phyloP scores from a whole-genome alignment of 2,797 vertebrate species.

The Xenopus petersii region DNA sequence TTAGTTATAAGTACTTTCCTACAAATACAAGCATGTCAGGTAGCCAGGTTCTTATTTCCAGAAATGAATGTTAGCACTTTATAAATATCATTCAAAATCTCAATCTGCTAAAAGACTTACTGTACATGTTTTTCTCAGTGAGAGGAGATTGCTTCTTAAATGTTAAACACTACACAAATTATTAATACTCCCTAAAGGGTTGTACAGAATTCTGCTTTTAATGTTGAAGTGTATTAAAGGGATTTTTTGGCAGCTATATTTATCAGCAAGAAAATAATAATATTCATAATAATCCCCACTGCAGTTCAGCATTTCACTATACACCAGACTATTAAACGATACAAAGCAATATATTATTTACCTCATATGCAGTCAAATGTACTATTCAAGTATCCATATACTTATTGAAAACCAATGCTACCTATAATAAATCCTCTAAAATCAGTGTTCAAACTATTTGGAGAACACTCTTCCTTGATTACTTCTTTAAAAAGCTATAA shows the following conservation, averaged over 20 bases:
- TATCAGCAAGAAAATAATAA: neutral
- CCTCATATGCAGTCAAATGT: too few relatives aligned
- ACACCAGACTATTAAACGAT: too few relatives aligned
- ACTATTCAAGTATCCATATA: too few relatives aligned
- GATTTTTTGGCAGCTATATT: too few relatives aligned
- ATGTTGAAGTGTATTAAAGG: neutral
- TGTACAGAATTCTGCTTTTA: neutral
- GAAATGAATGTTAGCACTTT: neutral
- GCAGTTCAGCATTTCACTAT: neutral
- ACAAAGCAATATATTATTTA: too few relatives aligned
- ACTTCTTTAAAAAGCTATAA: constrained; percentile 23
- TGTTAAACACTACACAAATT: constrained; percentile 6
- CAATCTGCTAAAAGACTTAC: neutral
- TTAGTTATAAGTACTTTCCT: neutral
- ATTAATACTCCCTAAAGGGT: constrained; percentile 5
- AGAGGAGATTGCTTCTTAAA: constrained; percentile 6
- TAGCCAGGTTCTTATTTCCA: neutral
- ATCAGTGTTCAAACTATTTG: too few relatives aligned
- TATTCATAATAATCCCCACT: neutral
- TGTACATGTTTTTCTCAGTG: neutral
- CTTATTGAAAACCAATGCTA: too few relatives aligned
- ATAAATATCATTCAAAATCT: constrained; percentile 4
- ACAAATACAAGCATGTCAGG: neutral
- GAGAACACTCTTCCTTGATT: neutral
- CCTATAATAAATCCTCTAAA: too few relatives aligned